A percentile compares a stretch with the other conserved stretches of the same genome.
These are phyloP conservation scores for Marcusenius ussheri DNA, from an alignment of 2,113 vertebrate genomes.

Conservation along the genomic window DNA sequence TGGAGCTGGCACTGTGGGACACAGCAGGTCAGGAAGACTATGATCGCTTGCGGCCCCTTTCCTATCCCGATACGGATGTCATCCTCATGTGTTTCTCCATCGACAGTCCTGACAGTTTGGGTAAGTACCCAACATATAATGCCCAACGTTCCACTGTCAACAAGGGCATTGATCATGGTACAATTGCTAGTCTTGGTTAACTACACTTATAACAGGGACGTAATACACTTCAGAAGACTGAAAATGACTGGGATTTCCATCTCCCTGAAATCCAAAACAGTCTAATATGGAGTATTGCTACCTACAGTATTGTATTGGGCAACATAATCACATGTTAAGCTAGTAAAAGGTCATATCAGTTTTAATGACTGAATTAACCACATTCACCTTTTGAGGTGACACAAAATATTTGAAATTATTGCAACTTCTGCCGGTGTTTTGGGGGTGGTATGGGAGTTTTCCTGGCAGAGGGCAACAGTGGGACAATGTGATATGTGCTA, in stretches of 20 bases:
- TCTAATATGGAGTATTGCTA: not conserved
- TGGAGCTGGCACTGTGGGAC: slow-evolving; percentile 95
- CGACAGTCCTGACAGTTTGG: slow-evolving; percentile 93
- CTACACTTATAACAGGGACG: not conserved
- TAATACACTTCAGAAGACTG: too few relatives aligned
- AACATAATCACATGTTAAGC: not conserved
- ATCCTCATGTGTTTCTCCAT: slow-evolving; percentile 99
- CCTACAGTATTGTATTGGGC: not conserved
- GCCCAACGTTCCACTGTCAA: not conserved
- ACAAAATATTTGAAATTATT: not conserved
- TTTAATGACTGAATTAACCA: not conserved
- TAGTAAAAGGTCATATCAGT: not conserved
- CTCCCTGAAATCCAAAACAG: not conserved
- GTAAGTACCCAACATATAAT: slow-evolving; percentile 49
- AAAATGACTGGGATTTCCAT: not conserved
- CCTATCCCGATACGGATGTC: slow-evolving; percentile 93
- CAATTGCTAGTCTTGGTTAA: not conserved
- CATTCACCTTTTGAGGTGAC: not conserved
- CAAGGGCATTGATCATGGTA: not conserved
- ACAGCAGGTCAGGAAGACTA: slow-evolving; percentile 97
- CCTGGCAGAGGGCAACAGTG: not conserved
- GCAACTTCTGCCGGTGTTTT: not conserved
- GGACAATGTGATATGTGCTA: not conserved
- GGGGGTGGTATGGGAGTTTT: not conserved
- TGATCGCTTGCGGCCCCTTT: slow-evolving; percentile 87